Conservation (phyloP, 2,888 invertebrate genomes). For the Tanypteryx hageni region DNA sequence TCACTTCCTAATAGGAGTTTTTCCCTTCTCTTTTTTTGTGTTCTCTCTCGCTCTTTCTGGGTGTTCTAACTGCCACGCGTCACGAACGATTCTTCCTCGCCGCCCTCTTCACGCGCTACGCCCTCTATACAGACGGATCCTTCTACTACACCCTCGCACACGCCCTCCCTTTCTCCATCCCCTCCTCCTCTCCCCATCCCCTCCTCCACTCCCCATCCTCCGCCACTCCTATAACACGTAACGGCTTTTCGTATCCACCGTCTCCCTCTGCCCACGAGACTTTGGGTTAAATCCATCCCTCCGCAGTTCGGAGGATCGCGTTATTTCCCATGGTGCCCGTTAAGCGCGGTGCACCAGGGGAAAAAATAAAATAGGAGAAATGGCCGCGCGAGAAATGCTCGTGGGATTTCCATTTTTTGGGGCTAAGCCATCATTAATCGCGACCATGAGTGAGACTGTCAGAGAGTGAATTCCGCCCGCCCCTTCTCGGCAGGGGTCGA, state of each 20-base stretch:
- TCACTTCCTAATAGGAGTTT: conserved; percentile 11
- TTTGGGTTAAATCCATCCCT: neutral
- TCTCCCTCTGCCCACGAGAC: neutral
- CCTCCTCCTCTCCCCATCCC: neutral
- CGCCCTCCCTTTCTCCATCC: neutral
- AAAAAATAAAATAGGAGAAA: neutral
- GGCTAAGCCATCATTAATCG: neutral
- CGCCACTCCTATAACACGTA: neutral
- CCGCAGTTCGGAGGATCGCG: neutral
- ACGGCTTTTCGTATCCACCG: conserved; percentile 34
- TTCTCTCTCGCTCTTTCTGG: neutral
- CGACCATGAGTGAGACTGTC: neutral
- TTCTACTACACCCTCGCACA: neutral
- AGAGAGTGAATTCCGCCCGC: neutral
- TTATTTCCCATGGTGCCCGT: conserved; percentile 36
- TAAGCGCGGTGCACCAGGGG: neutral
- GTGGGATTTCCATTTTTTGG: neutral
- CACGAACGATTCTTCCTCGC: neutral
- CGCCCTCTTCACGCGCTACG: neutral
- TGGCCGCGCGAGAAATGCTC: neutral
- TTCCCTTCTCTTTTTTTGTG: neutral
- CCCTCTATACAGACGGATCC: too few species aligned
- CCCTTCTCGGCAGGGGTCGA: neutral
- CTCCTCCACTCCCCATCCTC: neutral
- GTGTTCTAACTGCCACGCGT: conserved; percentile 30